Conservation (phyloP, 2,113 vertebrate genomes). For the Vulpes lagopus region DNA sequence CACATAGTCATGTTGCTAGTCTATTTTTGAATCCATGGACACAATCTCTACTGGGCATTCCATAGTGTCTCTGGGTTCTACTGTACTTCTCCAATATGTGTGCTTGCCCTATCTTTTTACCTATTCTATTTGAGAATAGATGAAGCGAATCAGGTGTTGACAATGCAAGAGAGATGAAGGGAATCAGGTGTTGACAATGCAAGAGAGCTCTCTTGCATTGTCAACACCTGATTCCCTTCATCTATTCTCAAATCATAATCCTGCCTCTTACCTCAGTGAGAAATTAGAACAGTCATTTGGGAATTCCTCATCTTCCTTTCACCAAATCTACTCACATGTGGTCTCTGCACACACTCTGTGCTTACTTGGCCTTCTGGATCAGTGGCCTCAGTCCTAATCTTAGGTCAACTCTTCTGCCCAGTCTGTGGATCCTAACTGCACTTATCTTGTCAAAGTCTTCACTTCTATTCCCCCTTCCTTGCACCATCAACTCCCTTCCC, state of each 20-base stretch:
- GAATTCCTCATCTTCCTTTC: not conserved
- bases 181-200: too few species aligned
- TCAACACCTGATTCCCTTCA: not conserved
- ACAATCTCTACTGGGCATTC: not conserved
- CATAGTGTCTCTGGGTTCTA: not conserved
- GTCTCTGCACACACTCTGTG: not conserved
- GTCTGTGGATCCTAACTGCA: not conserved
- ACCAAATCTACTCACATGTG: not conserved
- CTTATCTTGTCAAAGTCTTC: not conserved
- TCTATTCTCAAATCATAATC: not conserved
- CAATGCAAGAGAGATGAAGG: too few species aligned
- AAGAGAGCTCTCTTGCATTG: not conserved
- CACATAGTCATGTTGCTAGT: not conserved
- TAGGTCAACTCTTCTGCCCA: not conserved
- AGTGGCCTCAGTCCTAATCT: not conserved
- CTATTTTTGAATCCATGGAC: not conserved
- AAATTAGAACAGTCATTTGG: not conserved
- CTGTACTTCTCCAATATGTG: not conserved
- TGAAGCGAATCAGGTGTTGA: too few species aligned
- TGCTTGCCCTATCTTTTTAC: not conserved
- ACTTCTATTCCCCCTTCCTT: not conserved
- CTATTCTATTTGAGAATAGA: too few species aligned
- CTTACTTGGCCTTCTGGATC: not conserved
- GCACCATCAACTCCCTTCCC: not conserved
- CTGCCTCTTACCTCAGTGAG: not conserved